Conservation (phyloP, 2,113 vertebrate species). For the Holacanthus passer region DNA sequence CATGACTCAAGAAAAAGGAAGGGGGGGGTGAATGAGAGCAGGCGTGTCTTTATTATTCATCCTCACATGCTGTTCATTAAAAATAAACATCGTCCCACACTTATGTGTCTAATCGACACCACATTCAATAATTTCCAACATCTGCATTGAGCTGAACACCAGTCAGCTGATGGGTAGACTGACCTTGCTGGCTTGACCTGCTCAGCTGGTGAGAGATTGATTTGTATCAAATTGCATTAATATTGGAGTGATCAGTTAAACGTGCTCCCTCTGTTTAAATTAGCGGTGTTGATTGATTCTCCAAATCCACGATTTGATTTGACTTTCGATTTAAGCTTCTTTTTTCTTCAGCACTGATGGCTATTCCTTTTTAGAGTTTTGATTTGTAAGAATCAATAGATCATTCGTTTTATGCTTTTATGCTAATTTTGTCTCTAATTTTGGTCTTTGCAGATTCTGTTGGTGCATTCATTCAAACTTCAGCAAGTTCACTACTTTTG, state of each 20-base stretch:
- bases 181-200: neutral
- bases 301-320: too few relatives aligned
- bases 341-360: too few relatives aligned
- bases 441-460: too few relatives aligned
- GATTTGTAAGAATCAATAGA: too few relatives aligned
- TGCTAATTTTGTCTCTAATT: too few relatives aligned
- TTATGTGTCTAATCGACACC: neutral
- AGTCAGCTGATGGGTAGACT: neutral
- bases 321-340: too few relatives aligned
- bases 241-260: neutral
- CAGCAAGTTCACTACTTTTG: too few relatives aligned
- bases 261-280: neutral
- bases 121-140: neutral
- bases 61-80: neutral
- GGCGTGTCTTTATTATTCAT: slow-evolving; percentile 3
- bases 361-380: too few relatives aligned
- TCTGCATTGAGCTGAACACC: neutral
- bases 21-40: neutral
- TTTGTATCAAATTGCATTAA: neutral
- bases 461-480: too few relatives aligned
- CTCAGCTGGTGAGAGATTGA: neutral
- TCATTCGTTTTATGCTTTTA: too few relatives aligned
- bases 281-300: neutral
- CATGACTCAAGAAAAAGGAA: neutral
- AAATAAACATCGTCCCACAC: neutral